Base-by-base conservation (phyloP, 92 coral and sea anemone species). In the Phenganax marumi region DNA sequence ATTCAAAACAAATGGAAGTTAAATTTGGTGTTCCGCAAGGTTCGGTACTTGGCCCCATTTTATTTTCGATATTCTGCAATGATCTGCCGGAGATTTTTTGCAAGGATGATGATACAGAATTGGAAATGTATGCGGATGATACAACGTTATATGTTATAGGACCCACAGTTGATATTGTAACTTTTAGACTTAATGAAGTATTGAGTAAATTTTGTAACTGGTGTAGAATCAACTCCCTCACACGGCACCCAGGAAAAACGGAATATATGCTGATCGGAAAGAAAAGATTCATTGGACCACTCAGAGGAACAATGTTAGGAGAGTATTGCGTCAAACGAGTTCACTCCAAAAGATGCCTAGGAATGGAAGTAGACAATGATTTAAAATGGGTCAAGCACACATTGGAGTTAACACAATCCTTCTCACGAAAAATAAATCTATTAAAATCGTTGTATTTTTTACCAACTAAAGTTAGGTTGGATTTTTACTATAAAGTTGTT, bases 81-180 rank as follows among this genome's bases (percentile, higher is more conserved):
- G 85, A 84, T 49, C 78, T 81, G 58, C 86, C 82, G 9, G 47
- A 79, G 39, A 68, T 87, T 33, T 46, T 81, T 51, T 73, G 76
- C 46, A 54, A 71, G 25, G 88, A 84, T 46, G 85, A 84, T 19
- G 75, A 87, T 65, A 75, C 64, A 65, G 79, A 51, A 72, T 55
- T 69, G 46, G 76, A 77, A 68, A 87, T 87, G 81, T 87, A 77
- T 53, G 81, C 85, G 56, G 81, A 77, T 14, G 90, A 83, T 51
- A 60, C 86, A 75, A 79, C 80, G 2, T 61, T 52, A 68, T 69
- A 70, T 50, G 55, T 72, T 52, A 64, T 81, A 25, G 79, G 79
- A 10, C 78, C 52, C 14, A 51, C 85, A n/a, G 12, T 49, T 70
- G 85, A 57, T 52, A 52, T 33, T 21, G 49, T 70, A 56, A 53